phyloP scores from a whole-genome alignment of 2,888 invertebrate species.

The Cryptosula pallasiana region DNA sequence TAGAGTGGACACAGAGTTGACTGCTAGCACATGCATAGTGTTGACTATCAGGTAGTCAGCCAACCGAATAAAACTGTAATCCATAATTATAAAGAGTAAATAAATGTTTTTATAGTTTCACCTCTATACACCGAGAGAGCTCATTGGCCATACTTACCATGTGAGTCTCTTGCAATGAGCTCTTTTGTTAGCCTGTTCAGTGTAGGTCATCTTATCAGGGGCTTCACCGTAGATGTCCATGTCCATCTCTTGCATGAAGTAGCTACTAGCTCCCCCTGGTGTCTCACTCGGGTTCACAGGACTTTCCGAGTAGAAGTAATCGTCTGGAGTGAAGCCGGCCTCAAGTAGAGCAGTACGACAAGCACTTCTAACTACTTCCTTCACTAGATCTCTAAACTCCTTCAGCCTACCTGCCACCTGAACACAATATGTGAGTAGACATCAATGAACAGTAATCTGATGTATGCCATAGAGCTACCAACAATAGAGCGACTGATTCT shows the following conservation, averaged over 20 bases:
- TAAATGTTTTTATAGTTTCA: no score
- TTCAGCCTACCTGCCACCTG: conserved; percentile 51
- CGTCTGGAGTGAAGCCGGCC: conserved; percentile 74
- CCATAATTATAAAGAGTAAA: no score
- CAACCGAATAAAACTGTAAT: conserved; percentile 54
- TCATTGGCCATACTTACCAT: conserved; percentile 66
- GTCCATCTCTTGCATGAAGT: conserved; percentile 51
- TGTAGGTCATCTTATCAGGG: conserved; percentile 70
- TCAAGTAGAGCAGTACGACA: conserved; percentile 70
- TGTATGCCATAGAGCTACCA: no score
- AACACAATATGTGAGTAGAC: not conserved
- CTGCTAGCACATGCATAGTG: conserved; percentile 54
- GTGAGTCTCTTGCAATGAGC: conserved; percentile 73
- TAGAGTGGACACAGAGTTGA: conserved; percentile 53
- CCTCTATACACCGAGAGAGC: no score
- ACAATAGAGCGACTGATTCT: no score
- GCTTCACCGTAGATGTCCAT: conserved; percentile 54
- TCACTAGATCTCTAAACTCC: conserved; percentile 56
- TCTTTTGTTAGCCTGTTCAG: conserved; percentile 77
- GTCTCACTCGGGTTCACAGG: conserved; percentile 32
- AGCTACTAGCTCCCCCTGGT: conserved; percentile 51
- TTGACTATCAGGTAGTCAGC: conserved; percentile 54
- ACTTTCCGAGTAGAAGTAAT: conserved; percentile 54
- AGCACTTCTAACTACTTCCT: conserved; percentile 63
- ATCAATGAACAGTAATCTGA: no score